phyloP scores from a whole-genome alignment of 2,797 vertebrate species.

The Balearica regulorum region DNA sequence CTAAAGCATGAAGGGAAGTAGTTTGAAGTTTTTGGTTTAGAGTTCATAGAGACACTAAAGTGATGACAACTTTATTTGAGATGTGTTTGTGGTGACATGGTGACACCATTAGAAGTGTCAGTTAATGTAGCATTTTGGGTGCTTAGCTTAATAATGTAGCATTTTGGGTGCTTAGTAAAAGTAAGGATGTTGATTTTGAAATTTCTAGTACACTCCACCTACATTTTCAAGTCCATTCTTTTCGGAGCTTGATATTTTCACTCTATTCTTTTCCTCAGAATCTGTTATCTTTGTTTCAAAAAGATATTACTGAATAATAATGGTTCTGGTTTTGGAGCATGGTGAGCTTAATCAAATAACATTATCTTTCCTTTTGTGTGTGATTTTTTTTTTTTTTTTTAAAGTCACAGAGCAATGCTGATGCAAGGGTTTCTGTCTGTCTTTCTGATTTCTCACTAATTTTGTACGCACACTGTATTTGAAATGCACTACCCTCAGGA shows the following conservation, averaged over 20 bases:
- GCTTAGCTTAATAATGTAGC: no score
- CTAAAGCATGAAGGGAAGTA: not conserved
- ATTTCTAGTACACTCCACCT: not conserved
- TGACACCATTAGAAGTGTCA: not conserved
- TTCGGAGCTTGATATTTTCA: not conserved
- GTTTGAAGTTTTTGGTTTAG: not conserved
- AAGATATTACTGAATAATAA: not conserved
- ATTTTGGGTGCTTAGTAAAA: not conserved
- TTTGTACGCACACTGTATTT: not conserved
- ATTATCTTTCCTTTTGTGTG: not conserved
- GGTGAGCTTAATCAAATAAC: not conserved
- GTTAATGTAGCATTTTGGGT: not conserved
- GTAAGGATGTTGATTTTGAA: not conserved
- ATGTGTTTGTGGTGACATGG: not conserved
- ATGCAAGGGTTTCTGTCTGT: not conserved
- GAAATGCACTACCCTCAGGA: not conserved
- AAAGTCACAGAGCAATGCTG: not conserved
- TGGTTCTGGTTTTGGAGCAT: not conserved
- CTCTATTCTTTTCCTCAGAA: not conserved
- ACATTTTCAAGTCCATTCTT: not conserved
- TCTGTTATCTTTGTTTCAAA: not conserved
- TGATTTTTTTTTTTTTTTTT: not conserved
- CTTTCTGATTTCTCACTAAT: not conserved
- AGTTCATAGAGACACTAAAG: not conserved
- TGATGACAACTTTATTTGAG: not conserved